Conservation (phyloP, 2,797 vertebrate species). For the Semotilus atromaculatus region DNA sequence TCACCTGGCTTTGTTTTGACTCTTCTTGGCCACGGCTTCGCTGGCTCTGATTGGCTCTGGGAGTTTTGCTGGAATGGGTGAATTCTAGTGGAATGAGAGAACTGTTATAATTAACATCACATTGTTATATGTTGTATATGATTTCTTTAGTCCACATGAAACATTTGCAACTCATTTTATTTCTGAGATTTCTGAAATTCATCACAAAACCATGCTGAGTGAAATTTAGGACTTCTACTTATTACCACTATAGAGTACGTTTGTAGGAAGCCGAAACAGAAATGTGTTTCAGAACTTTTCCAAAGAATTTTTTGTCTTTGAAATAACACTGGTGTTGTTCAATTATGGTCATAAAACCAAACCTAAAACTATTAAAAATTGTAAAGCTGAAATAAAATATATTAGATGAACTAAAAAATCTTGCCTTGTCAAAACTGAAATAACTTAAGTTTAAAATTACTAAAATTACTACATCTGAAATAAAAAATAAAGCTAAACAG, state of each 20-base stretch:
- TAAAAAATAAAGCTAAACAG: not conserved
- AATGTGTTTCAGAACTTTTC: not conserved
- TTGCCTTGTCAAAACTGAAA: not conserved
- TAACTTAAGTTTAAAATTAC: not conserved
- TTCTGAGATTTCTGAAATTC: not conserved
- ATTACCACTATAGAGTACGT: not conserved
- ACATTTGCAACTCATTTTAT: not conserved
- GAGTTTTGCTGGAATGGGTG: slow-evolving; percentile 89
- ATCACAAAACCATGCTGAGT: not conserved
- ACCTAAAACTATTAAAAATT: not conserved
- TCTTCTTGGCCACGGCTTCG: slow-evolving; percentile 97
- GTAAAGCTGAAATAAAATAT: not conserved
- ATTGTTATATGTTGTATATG: not conserved
- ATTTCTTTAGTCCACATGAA: not conserved
- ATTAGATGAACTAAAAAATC: not conserved
- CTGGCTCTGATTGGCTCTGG: slow-evolving; percentile 95
- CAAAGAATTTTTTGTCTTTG: not conserved
- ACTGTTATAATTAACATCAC: not conserved
- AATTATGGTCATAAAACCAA: not conserved
- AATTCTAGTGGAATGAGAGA: slow-evolving; percentile 77
- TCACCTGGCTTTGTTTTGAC: slow-evolving; percentile 95
- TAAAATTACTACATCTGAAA: not conserved
- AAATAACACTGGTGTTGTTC: not conserved
- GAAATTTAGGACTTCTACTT: not conserved
- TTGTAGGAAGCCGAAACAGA: not conserved